Evolutionary conservation across 1,140 invertebrate species (phyloP), one percentile per base, ranked within the genome.

Genomic region (Sycophila sp.): DNA sequence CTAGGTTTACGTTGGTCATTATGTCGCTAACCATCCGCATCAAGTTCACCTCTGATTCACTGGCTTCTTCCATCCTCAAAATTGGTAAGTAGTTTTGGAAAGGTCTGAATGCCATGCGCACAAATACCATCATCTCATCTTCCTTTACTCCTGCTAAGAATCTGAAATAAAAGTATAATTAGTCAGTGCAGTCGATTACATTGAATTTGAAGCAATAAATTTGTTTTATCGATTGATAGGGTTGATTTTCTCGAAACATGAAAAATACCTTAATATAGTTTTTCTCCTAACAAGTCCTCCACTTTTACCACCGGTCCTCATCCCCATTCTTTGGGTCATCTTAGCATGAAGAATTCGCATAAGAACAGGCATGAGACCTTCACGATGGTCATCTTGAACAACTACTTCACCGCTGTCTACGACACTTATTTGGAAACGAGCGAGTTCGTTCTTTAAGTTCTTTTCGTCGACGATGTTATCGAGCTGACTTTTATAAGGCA

Each of bases 271-370:
- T 56, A 98, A 87, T 15, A 98, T 91, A 49, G 95, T 87, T 53
- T 91, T 91, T 75, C 94, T 88, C 51, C 94, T 87, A 38, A 89
- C 78, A 70, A 92, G 89, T 17, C 90, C 90, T 15, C 91, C 90
- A 1, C 88, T 85, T 79, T 94, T 94, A 17, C 94, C 94, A 0
- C 91, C 89, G 0, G 91, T 91, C 70, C 90, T 88, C 67, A 88
- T 86, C 0, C 90, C 92, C 42, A 91, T 90, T 79, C 92, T 94
- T 24, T 89, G 88, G 30, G 90, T 88, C 93, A 98, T 96, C 87
- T 96, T 97, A 6, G 95, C 94, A 81, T 95, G 97, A 2, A 97
- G 86, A 67, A 98, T 92, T 79, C 94, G 91, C 81, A 98, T 88
- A 8, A 98, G 84, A 53, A 96, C 88, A 0, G 94, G 93, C 68